phyloP scores from a whole-genome alignment of 2,797 vertebrate genomes.

The Fistularia commersonii region DNA sequence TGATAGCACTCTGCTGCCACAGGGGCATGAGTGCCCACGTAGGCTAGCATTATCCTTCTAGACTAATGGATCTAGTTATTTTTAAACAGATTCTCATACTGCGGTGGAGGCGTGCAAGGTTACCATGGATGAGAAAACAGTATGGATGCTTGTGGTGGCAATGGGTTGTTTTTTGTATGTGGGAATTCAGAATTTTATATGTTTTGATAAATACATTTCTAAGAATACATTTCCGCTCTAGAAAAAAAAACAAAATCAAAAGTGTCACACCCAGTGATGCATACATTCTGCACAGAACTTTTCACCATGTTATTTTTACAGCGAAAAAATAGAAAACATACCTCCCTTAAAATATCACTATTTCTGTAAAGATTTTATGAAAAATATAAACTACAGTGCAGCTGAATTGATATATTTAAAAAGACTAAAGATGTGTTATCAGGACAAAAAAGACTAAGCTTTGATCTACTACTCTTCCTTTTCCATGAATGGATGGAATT shows the following conservation, averaged over 20 bases:
- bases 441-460: not conserved
- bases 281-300: too few species aligned
- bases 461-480: conserved; percentile 2
- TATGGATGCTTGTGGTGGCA: conserved; percentile 47
- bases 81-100: conserved; percentile 80
- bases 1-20: conserved; percentile 74
- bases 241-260: conserved; percentile 1
- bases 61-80: conserved; percentile 79
- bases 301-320: too few species aligned
- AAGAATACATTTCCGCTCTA: conserved; percentile 8
- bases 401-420: too few species aligned
- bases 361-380: too few species aligned
- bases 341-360: too few species aligned
- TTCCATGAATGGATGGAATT: not conserved
- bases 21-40: conserved; percentile 72
- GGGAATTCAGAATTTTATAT: conserved; percentile 40
- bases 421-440: not conserved
- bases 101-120: conserved; percentile 76
- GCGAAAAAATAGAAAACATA: too few species aligned
- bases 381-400: too few species aligned
- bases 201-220: conserved; percentile 47
- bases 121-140: conserved; percentile 62
- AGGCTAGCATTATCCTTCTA: conserved; percentile 73
- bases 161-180: conserved; percentile 53
- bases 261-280: too few species aligned